These are phyloP conservation scores for Chaetodon trifasciatus DNA, from an alignment of 2,797 vertebrate genomes.

Conservation along the genomic window DNA sequence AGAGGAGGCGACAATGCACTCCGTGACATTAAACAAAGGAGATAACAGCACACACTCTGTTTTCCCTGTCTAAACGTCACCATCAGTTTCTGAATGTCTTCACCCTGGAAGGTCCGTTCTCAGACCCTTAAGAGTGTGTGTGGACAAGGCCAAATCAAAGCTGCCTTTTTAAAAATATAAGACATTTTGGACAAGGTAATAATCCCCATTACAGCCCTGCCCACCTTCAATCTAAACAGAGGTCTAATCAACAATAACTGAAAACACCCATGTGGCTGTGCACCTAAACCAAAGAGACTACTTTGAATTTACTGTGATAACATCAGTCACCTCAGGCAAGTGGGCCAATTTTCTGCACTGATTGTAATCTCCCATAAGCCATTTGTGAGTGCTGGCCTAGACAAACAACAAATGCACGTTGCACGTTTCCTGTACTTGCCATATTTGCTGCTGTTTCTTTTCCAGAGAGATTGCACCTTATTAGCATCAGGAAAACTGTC, in stretches of 20 bases:
- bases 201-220: not conserved
- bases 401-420: not conserved
- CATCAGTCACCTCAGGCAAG: slow-evolving; percentile 4
- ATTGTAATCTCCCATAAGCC: not conserved
- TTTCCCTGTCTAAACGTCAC: too few species aligned
- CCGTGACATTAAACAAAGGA: too few species aligned
- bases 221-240: not conserved
- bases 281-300: not conserved
- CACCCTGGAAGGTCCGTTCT: too few species aligned
- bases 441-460: not conserved
- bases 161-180: too few species aligned
- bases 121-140: too few species aligned
- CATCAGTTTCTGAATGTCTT: too few species aligned
- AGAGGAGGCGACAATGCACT: too few species aligned
- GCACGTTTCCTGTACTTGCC: not conserved
- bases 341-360: not conserved
- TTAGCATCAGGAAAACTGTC: slow-evolving; percentile 4
- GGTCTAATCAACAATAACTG: not conserved
- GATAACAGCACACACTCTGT: too few species aligned
- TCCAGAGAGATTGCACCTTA: not conserved
- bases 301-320: not conserved
- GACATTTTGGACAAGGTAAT: not conserved
- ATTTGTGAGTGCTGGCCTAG: not conserved
- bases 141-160: too few species aligned
- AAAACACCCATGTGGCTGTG: not conserved